A percentile compares a stretch with the other conserved stretches of the same genome.
phyloP scores from a whole-genome alignment of 2,113 vertebrate genomes.

The Hirundichthys speculiger region DNA sequence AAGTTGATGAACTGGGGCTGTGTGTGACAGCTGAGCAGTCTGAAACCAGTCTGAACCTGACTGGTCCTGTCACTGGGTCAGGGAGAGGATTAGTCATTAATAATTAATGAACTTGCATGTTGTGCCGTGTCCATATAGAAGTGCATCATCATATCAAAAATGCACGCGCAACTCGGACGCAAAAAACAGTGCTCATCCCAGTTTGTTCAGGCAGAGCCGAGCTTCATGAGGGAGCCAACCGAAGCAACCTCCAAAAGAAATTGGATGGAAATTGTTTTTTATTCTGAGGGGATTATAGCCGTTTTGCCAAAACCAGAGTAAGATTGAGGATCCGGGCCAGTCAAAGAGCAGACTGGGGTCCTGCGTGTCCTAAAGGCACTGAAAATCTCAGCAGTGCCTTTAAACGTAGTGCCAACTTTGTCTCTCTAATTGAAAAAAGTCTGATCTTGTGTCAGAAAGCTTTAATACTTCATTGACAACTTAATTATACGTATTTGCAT shows the following conservation, averaged over 20 bases:
- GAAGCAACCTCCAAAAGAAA: background rate
- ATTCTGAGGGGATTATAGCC: conserved; percentile 5
- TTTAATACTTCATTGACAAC: background rate
- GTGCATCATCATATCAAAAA: too few species aligned
- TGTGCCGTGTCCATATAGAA: too few species aligned
- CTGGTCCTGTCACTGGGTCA: too few species aligned
- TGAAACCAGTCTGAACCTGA: too few species aligned
- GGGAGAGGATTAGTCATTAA: too few species aligned
- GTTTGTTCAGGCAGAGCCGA: background rate
- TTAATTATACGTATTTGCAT: background rate
- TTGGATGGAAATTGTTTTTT: background rate
- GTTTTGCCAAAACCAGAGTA: background rate
- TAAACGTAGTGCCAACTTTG: background rate
- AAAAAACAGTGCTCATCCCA: background rate
- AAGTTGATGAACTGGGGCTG: too few species aligned
- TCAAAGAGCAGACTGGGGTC: background rate
- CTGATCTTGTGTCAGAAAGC: background rate
- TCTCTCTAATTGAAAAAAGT: background rate
- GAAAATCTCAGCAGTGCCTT: background rate
- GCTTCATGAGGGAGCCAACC: background rate
- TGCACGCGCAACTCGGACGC: background rate
- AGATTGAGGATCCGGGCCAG: background rate
- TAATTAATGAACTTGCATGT: too few species aligned
- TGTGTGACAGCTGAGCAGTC: too few species aligned
- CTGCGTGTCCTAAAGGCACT: background rate